Evolutionary conservation across 2,797 vertebrate species (phyloP), one percentile per base, ranked within the genome.

Genomic region (Notoglanidium macrostoma): DNA sequence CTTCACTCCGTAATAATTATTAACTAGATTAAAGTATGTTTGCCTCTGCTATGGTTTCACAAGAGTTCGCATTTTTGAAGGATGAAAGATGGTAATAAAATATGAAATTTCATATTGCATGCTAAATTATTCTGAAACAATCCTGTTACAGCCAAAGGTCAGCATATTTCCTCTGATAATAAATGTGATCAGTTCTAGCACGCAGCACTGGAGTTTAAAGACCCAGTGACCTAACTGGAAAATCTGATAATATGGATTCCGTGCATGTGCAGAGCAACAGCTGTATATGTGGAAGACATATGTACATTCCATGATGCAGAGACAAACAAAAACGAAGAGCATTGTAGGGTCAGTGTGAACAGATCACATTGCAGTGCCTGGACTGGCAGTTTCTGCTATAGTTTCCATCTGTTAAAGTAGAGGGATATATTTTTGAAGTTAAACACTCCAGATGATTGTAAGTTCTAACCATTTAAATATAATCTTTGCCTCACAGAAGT

Each of bases 141-240:
- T 32, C 79, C 40, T 55, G 79, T 78, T 68, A 87, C 63, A 46
- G 87, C 65, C 67, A 46, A 86, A 85, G 86, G 86, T 89, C 84
- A 87, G 63, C 63, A 46, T 84, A 87, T 84, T 83, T 87, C 59
- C 44, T 67, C 68, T 84, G 83, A 89, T 86, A 84, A 59, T 68
- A 89, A 82, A 70, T 84, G 51, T 26, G 46, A 87, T 86, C 46
- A 61, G 74, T 32, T 84, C 57, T 65, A 44, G 77, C 83, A 86
- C 86, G 86, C 83, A 88, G 46, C 46, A 54, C 46, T 15, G 49
- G 73, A 76, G 40, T 74, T 26, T 26, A 74, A 74, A 46, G 72
- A 46, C 44, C 44, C 35, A 72, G 70, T 46, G 72, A 23, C 40
- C 21, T 44, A 11, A 73, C 8, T 26, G 70, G 17, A 11, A 73